These are phyloP conservation scores for Tamandua tetradactyla DNA, from an alignment of 2,797 vertebrate genomes.

Conservation along the genomic window DNA sequence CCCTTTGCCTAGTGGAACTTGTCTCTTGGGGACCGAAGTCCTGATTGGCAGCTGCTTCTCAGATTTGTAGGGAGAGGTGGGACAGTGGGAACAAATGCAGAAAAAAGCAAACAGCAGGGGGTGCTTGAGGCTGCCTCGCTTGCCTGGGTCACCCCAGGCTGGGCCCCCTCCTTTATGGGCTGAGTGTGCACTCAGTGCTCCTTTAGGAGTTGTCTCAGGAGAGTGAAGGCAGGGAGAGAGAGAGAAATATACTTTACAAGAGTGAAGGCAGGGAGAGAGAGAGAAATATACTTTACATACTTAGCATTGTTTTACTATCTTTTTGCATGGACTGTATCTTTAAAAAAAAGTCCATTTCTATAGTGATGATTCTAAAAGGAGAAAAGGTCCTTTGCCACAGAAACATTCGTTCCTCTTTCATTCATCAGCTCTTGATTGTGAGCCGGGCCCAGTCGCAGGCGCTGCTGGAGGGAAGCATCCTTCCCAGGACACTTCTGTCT, in stretches of 20 bases:
- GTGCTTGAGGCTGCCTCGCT: rapidly evolving
- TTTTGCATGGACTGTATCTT: not conserved
- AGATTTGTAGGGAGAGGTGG: not conserved
- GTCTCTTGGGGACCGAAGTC: not conserved
- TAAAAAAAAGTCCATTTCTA: not conserved
- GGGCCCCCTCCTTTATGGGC: not conserved
- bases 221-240: not conserved
- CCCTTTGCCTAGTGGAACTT: not conserved
- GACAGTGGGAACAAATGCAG: not conserved
- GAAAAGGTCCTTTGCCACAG: not conserved
- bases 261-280: too few species aligned
- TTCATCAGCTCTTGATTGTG: rapidly evolving
- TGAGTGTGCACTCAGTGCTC: not conserved
- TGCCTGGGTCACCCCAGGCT: not conserved
- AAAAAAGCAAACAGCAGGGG: rapidly evolving
- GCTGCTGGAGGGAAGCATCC: not conserved
- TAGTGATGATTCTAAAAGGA: not conserved
- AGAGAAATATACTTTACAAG: not conserved
- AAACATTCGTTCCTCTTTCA: not conserved
- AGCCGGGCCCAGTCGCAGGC: not conserved
- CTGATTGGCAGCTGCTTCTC: not conserved
- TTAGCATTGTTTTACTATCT: not conserved
- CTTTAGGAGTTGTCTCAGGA: not conserved
- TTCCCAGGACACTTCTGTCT: not conserved
- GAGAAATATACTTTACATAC: not conserved